Conservation (phyloP, 2,888 invertebrate species). For the Hypomecis atomaria region DNA sequence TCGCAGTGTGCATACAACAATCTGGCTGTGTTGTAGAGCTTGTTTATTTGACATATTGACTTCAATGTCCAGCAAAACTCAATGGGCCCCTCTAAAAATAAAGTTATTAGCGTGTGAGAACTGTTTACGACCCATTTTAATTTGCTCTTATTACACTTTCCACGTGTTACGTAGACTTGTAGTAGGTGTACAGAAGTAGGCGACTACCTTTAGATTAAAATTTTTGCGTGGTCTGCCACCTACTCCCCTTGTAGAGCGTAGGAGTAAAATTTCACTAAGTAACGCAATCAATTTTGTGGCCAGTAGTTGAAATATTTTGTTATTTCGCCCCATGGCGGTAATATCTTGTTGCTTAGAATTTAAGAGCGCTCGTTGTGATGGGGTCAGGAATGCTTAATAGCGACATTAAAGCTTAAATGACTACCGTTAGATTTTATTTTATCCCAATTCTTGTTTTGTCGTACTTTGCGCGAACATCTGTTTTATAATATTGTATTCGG, state of each 20-base stretch:
- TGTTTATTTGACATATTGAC: slow-evolving; percentile 6
- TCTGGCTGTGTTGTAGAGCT: slow-evolving; percentile 1
- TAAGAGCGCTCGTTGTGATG: slow-evolving; percentile 40
- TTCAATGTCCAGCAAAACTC: not conserved
- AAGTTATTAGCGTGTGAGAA: not conserved
- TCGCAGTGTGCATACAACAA: not conserved
- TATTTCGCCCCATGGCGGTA: slow-evolving; percentile 37
- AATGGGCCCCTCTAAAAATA: slow-evolving; percentile 1
- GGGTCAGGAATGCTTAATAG: slow-evolving; percentile 43
- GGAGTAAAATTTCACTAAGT: slow-evolving; percentile 43
- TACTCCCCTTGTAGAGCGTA: slow-evolving; percentile 44
- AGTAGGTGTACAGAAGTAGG: slow-evolving; percentile 21
- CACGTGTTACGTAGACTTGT: slow-evolving; percentile 19
- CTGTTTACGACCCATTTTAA: slow-evolving; percentile 19
- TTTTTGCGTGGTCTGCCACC: slow-evolving; percentile 47
- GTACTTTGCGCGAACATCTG: slow-evolving; percentile 9
- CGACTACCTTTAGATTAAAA: slow-evolving; percentile 44
- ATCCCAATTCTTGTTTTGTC: slow-evolving; percentile 16
- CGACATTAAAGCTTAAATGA: slow-evolving; percentile 36
- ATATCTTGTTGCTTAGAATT: slow-evolving; percentile 41
- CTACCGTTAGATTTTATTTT: slow-evolving; percentile 21
- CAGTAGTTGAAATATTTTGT: slow-evolving; percentile 34
- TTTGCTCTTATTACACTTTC: slow-evolving; percentile 19
- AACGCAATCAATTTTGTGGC: slow-evolving; percentile 31
- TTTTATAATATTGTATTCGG: not conserved